Conservation (phyloP, 64 coral and sea anemone species). For the Acropora yongei region DNA sequence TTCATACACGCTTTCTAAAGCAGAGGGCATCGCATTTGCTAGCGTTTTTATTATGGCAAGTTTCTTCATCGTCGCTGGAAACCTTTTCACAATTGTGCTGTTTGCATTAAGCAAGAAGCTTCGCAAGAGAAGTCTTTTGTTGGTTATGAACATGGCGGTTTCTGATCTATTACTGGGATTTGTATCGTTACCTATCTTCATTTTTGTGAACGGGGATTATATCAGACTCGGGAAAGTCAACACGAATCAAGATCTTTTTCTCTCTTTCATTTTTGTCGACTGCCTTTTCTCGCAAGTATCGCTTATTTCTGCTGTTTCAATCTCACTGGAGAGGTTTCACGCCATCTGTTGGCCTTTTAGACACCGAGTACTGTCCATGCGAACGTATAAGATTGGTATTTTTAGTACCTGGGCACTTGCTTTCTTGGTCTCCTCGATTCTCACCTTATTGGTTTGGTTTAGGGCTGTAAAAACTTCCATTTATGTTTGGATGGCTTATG, state of each 20-base stretch:
- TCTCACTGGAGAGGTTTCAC: too few relatives aligned
- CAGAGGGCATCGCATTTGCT: background rate
- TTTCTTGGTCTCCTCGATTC: background rate
- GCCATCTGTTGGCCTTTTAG: background rate
- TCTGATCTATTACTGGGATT: background rate
- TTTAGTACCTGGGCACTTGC: background rate
- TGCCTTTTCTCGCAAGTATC: too few relatives aligned
- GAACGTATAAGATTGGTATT: background rate
- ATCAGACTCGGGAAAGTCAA: too few relatives aligned
- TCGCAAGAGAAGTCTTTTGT: background rate
- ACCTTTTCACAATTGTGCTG: background rate
- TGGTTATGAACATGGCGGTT: background rate
- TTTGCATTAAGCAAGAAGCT: background rate
- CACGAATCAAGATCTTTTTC: too few relatives aligned
- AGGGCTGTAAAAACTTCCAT: too few relatives aligned
- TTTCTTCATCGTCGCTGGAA: background rate
- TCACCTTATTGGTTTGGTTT: background rate
- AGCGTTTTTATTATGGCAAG: background rate
- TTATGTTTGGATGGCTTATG: background rate
- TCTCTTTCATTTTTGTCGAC: too few relatives aligned
- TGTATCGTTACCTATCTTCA: background rate
- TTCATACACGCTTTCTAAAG: background rate
- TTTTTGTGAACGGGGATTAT: background rate
- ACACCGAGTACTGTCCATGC: too few relatives aligned
- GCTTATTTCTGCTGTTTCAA: too few relatives aligned